These are phyloP conservation scores for Tenthredo livida DNA, from an alignment of 2,888 invertebrate genomes.

Conservation along the genomic window DNA sequence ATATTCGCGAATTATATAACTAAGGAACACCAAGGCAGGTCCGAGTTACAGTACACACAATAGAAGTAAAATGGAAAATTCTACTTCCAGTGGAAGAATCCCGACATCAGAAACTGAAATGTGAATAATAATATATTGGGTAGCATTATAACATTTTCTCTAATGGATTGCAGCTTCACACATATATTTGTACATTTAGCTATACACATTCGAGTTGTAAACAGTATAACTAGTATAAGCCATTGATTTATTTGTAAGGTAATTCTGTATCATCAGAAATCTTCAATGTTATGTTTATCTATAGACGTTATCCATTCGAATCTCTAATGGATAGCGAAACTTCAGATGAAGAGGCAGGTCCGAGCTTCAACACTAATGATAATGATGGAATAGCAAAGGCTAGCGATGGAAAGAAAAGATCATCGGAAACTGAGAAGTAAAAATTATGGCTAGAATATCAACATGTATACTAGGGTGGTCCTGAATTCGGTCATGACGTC, in stretches of 20 bases:
- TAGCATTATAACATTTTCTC: background rate
- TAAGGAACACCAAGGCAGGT: constrained; percentile 23
- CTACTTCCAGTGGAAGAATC: background rate
- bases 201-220: background rate
- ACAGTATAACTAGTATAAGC: background rate
- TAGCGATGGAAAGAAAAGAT: constrained; percentile 13
- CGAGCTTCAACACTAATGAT: background rate
- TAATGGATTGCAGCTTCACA: background rate
- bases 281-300: background rate
- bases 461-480: too few species aligned
- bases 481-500: too few species aligned
- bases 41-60: background rate
- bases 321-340: constrained; percentile 63
- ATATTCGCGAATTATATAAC: background rate
- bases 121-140: background rate
- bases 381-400: background rate
- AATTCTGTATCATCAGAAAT: background rate
- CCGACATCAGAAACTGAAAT: constrained; percentile 15
- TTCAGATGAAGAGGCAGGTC: constrained; percentile 56
- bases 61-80: constrained; percentile 11
- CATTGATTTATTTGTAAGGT: background rate
- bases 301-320: constrained; percentile 63
- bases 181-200: background rate
- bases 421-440: constrained; percentile 22
- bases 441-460: background rate